Conservation (phyloP, 2,797 vertebrate species). For the Xiphophorus birchmanni region DNA sequence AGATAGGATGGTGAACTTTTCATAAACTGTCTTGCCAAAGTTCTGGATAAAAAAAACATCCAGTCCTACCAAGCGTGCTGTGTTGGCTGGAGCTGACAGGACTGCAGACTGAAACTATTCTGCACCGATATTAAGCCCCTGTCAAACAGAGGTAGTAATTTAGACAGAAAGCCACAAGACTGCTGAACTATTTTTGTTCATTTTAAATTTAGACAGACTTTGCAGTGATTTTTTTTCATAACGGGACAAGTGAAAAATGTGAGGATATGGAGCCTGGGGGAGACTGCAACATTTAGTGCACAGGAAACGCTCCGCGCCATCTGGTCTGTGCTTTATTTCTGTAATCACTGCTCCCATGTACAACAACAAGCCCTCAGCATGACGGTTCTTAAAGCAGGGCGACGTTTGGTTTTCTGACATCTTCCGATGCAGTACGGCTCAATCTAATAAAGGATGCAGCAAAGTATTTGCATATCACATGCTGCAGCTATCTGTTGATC, state of each 20-base stretch:
- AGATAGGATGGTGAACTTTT: slow-evolving; percentile 35
- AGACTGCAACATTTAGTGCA: slow-evolving; percentile 50
- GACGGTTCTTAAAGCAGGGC: slow-evolving; percentile 48
- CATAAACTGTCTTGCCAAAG: slow-evolving; percentile 32
- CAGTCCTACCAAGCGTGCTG: slow-evolving; percentile 32
- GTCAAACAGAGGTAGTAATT: slow-evolving; percentile 49
- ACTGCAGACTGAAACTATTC: slow-evolving; percentile 53
- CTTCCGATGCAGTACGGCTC: slow-evolving; percentile 41
- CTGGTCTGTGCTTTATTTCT: slow-evolving; percentile 67
- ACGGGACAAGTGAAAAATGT: slow-evolving; percentile 43
- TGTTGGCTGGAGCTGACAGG: slow-evolving; percentile 54
- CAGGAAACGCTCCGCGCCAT: slow-evolving; percentile 55
- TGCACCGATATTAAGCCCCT: slow-evolving; percentile 56
- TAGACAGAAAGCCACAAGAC: slow-evolving; percentile 40
- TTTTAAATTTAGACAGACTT: slow-evolving; percentile 52
- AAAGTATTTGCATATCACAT: slow-evolving; percentile 69
- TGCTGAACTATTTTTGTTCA: slow-evolving; percentile 43
- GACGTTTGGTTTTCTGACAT: slow-evolving; percentile 61
- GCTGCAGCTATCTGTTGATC: slow-evolving; percentile 71
- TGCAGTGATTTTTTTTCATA: slow-evolving; percentile 35
- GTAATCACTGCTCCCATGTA: slow-evolving; percentile 52
- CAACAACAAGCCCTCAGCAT: slow-evolving; percentile 23
- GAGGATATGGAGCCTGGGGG: slow-evolving; percentile 43
- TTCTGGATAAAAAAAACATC: slow-evolving; percentile 41
- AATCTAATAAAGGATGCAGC: slow-evolving; percentile 62